Evolutionary conservation across 2,113 vertebrate species (phyloP), one percentile per base, ranked within the genome.

Genomic region (Cervus canadensis): DNA sequence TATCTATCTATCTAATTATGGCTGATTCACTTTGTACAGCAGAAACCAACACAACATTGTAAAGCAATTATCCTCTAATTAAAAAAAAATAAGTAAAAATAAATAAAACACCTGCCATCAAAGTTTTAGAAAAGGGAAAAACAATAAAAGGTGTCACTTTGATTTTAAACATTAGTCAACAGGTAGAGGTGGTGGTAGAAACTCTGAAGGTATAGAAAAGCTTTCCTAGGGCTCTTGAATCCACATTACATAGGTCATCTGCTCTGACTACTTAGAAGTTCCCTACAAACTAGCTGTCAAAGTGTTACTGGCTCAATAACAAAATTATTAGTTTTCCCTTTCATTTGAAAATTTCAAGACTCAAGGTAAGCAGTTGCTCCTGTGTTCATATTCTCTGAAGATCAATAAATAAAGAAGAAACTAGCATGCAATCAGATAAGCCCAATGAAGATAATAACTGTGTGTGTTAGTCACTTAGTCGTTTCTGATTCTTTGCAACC

Each of bases 361-460:
- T 97, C 89, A 96, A 95, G 64, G 89, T 97, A 95, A 89, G 40
- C 83, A 96, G 96, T 83, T 96, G 89, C 98, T 97, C 54, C 59
- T 95, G 84, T 96, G 92, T 96, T 98, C 48, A 97, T 93, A 93
- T 96, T 97, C 95, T 95, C 87, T 97, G 88, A 98, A 98, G 93
- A 97, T 98, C 91, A 97, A 97, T 93, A 98, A 93, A 90, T 87
- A 81, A 92, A 97, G 52, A 87, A 89, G 92, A 96, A 98, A 97
- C 97, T 97, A 98, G 48, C 62, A 92, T 79, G 67, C 78, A 96
- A 87, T 98, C 97, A 98, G 83, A 91, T 95, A 95, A 91, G 45
- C 52, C 93, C 33, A 94, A 83, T 17, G 54, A 91, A 97, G 48
- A 87, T 62, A 56, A 57, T 57, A 87, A 95, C 0, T 74, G 19